Evolutionary conservation across 2,888 invertebrate species (phyloP).

Genomic region (Drosophila dives): DNA sequence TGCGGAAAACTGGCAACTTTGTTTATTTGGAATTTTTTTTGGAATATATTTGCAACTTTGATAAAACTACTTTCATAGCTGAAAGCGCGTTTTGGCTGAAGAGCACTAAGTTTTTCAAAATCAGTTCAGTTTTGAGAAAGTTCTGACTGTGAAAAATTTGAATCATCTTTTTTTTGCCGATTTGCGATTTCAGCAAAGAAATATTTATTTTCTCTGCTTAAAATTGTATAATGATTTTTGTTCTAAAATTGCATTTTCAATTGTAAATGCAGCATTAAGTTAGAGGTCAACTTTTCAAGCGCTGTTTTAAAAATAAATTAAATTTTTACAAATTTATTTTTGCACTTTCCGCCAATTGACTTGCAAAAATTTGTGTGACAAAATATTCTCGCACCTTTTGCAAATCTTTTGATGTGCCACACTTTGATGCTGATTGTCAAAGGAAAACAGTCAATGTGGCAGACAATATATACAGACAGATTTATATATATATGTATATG

Average conservation of each 20-base stretch:
- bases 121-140: neutral
- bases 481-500: neutral
- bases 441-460: slow-evolving; percentile 39
- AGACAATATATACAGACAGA: neutral
- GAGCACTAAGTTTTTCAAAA: neutral
- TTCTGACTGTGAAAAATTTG: neutral
- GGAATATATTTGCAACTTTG: neutral
- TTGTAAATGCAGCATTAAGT: neutral
- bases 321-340: slow-evolving; percentile 32
- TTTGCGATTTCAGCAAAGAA: neutral
- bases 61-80: no score
- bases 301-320: slow-evolving; percentile 7
- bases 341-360: slow-evolving; percentile 26
- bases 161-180: fast-evolving
- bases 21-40: neutral
- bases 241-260: neutral
- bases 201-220: fast-evolving
- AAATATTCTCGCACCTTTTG: slow-evolving; percentile 28
- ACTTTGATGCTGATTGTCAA: slow-evolving; percentile 67
- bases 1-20: neutral
- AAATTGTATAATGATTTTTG: neutral
- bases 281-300: neutral
- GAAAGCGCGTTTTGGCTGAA: neutral
- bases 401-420: slow-evolving; percentile 25
- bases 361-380: slow-evolving; percentile 28